Evolutionary conservation across 2,888 invertebrate species (phyloP).

Genomic region (Amaurobius ferox): DNA sequence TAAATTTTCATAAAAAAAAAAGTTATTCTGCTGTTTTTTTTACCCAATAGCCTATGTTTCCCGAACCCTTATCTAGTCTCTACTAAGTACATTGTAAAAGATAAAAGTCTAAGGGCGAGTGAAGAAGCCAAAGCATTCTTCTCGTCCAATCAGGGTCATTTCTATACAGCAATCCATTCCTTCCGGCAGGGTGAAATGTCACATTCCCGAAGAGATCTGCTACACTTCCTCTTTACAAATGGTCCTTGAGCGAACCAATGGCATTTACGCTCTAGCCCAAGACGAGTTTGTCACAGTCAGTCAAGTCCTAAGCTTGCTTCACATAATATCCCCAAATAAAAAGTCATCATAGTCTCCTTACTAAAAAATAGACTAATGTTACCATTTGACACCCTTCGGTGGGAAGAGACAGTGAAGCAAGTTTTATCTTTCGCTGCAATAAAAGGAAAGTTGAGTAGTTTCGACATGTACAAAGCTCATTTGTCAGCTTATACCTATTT

Average conservation of each 20-base stretch:
- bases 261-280: background rate
- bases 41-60: too few relatives aligned
- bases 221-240: conserved; percentile 22
- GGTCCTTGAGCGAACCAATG: conserved; percentile 20
- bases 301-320: background rate
- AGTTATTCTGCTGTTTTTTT: too few relatives aligned
- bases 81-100: too few relatives aligned
- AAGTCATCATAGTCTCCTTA: background rate
- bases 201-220: background rate
- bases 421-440: background rate
- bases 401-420: background rate
- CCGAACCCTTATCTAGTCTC: too few relatives aligned
- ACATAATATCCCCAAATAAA: background rate
- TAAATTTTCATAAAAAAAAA: too few relatives aligned
- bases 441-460: background rate
- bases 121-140: background rate
- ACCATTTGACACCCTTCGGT: background rate
- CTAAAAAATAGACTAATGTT: conserved; percentile 5
- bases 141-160: conserved; percentile 2
- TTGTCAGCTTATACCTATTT: too few relatives aligned
- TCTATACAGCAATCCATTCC: background rate
- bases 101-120: too few relatives aligned
- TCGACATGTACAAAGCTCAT: background rate
- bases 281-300: conserved; percentile 8
- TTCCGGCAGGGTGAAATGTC: background rate